Evolutionary conservation across 1,140 invertebrate genomes (phyloP), one percentile per base, ranked within the genome.

Genomic region (Bombus impatiens): DNA sequence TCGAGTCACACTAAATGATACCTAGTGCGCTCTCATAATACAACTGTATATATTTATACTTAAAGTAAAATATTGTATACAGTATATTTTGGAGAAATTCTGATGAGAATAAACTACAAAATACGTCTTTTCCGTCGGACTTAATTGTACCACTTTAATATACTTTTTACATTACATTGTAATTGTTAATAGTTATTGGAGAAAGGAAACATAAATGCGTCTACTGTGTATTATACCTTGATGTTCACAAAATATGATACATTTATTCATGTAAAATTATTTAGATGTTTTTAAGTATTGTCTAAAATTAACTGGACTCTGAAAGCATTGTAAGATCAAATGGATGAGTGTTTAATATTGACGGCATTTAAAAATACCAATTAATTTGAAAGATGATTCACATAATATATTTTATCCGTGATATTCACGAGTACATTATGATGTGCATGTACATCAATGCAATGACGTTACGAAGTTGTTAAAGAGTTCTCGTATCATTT

Each of bases 11-110:
- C 82, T 81, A 81, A 84, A 91, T 88, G 77, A 90, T 88, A 92
- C 90, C 88, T 93, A 94, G 94, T 94, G 93, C 90, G 93, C 92
- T 83, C 86, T 91, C 90, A 90, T 89, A 93, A 92, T 87, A 92
- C 91, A 80, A 94, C 92, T 95, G 94, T 95, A 95, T 93, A 95
- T 95, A 95, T 95, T 93, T 94, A 94, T 94, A 94, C 93, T 92
- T 94, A 93, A 95, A 94, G 91, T 94, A 93, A 94, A 94, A 94
- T 93, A 94, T 94, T 95, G 93, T 94, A 95, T 95, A 95, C 94
- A 94, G 93, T 94, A 94, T 95, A 95, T 95, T 95, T 95, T 95
- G 93, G 92, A 94, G 90, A 93, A 93, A 93, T 94, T 94, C 92
- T 92, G 89, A 93, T 93, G 91, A 93, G 90, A 94, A 94, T 93